phyloP scores from a whole-genome alignment of 2,113 vertebrate genomes.

The Heterochromis multidens region DNA sequence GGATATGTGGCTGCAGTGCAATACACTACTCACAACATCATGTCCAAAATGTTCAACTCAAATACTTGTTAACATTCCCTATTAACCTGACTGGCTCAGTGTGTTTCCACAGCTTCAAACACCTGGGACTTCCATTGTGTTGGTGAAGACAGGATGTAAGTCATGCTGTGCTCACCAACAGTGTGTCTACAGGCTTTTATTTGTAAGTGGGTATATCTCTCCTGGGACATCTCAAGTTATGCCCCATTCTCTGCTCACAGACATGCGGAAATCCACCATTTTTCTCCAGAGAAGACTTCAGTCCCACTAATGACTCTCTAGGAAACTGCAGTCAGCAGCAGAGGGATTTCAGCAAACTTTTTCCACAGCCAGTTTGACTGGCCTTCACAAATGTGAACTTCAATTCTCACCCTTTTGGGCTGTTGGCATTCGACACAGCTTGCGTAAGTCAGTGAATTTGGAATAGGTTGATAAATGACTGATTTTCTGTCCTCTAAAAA shows the following conservation, averaged over 20 bases:
- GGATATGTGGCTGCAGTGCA: neutral
- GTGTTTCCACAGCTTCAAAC: neutral
- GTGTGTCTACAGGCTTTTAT: conserved; percentile 15
- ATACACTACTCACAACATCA: neutral
- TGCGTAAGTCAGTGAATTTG: neutral
- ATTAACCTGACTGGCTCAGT: neutral
- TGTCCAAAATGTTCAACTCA: neutral
- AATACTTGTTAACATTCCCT: neutral
- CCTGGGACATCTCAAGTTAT: conserved; percentile 20
- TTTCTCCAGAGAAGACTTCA: conserved; percentile 28
- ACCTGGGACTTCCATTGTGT: conserved; percentile 9
- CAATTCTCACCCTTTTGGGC: neutral
- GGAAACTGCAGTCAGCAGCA: conserved; percentile 59
- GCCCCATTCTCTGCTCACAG: conserved; percentile 25
- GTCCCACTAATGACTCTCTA: conserved; percentile 44
- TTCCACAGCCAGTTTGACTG: conserved; percentile 7
- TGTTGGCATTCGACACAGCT: neutral
- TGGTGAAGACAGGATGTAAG: conserved; percentile 25
- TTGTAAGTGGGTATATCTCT: conserved; percentile 27
- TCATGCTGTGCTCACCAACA: neutral
- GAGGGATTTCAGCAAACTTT: conserved; percentile 36
- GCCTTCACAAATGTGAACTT: neutral
- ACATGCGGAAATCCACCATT: conserved; percentile 52
- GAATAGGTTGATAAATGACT: neutral
- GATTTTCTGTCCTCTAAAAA: neutral